Evolutionary conservation across 2,797 vertebrate genomes (phyloP).

Genomic region (Martes flavigula): DNA sequence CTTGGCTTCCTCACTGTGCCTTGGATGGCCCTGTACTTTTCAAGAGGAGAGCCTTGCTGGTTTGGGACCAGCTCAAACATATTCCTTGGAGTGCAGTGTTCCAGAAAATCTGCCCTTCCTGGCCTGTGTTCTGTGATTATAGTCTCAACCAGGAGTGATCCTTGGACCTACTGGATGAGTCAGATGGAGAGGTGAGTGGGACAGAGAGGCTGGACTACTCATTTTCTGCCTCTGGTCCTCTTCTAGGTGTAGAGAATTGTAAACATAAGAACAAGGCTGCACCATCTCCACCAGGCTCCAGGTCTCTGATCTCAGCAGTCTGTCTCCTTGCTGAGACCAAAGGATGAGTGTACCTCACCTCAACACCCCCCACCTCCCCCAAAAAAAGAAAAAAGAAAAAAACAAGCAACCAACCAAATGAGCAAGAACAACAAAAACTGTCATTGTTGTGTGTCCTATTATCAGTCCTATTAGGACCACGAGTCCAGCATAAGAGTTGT

Average conservation of each 20-base stretch:
- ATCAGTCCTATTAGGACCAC: background rate
- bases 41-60: conserved; percentile 69
- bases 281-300: background rate
- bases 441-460: background rate
- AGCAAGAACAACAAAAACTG: background rate
- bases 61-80: conserved; percentile 30
- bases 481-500: too few relatives aligned
- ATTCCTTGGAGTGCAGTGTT: conserved; percentile 57
- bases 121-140: conserved; percentile 14
- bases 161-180: background rate
- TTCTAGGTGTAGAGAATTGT: background rate
- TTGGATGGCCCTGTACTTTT: conserved; percentile 71
- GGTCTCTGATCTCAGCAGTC: background rate
- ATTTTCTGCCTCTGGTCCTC: background rate
- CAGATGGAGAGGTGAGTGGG: background rate
- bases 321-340: background rate
- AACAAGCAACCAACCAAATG: background rate
- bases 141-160: background rate
- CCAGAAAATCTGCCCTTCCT: conserved; percentile 74
- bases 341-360: background rate
- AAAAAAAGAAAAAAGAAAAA: too few relatives aligned
- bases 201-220: background rate
- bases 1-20: conserved; percentile 57
- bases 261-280: background rate
- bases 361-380: background rate